phyloP scores from a whole-genome alignment of 53 echinoderm and acorn worm species.

The Mesocentrotus franciscanus region DNA sequence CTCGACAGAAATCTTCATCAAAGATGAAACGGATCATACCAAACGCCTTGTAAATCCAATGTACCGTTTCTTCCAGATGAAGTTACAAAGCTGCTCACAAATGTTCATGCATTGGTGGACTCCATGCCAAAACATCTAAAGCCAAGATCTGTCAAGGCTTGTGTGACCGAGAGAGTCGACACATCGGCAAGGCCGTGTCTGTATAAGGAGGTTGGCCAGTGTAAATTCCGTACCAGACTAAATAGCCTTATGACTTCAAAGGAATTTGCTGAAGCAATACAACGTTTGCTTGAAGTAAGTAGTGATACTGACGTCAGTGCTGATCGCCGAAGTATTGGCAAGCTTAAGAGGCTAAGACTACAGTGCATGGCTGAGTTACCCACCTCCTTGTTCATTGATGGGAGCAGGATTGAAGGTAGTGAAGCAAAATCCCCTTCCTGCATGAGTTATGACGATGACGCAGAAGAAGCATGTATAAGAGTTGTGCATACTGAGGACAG shows the following conservation, averaged over 20 bases:
- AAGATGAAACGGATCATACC: neutral
- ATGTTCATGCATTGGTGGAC: neutral
- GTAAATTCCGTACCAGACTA: slow-evolving; percentile 6
- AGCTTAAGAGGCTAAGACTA: neutral
- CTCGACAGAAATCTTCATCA: neutral
- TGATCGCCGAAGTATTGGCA: neutral
- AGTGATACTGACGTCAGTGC: neutral
- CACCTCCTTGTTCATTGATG: neutral
- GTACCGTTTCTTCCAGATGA: slow-evolving; percentile 6
- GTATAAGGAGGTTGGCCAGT: neutral
- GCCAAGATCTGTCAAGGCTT: neutral
- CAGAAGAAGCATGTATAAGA: neutral
- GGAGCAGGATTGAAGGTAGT: neutral
- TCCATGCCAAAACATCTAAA: neutral
- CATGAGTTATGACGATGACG: neutral
- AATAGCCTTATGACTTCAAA: neutral
- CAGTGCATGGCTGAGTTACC: neutral
- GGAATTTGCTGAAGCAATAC: neutral
- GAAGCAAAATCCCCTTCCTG: neutral
- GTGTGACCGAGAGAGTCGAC: neutral
- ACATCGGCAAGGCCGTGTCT: neutral
- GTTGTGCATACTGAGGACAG: neutral
- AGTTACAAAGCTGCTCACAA: neutral
- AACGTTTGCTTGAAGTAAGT: neutral
- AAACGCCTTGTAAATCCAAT: neutral